Evolutionary conservation across 2,888 invertebrate species (phyloP), one percentile per base, ranked within the genome.

Genomic region (Ormyrus rosae): DNA sequence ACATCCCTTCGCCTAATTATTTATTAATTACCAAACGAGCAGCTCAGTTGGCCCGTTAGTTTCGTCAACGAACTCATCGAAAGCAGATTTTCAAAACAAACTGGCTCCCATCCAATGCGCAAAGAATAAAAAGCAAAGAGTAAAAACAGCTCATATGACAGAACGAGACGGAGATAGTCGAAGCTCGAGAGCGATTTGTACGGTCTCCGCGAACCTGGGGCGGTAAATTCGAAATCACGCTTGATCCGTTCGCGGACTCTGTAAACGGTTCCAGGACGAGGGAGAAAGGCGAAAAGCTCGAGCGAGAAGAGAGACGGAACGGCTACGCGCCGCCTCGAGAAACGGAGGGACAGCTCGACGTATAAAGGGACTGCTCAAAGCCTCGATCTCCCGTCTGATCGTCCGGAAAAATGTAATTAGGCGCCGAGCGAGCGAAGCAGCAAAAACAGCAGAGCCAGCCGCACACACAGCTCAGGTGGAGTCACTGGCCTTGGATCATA

Each of bases 401-500:
- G 69, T 61, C 76, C 68, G 69, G 69, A 76, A 76, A 76, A 76
- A 76, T 76, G 76, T 76, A 76, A 76, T 76, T 76, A 69, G 63
- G 69, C 69, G n/a, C 7, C 58, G 11, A 6, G 19, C 64, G 50
- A 55, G n/a, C n/a, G 19, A 48, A 60, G 10, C 34, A 19, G 60
- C 45, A 58, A 13, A 9, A n/a, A 51, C 53, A 50, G 64, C 11
- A 67, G 5, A 51, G 7, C n/a, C 11, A 67, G 13, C 13, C 51
- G 48, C 48, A 48, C n/a, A 48, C n/a, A 48, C 6, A 64, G 19
- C 46, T 11, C n/a, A 64, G 11, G 65, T 5, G 65, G 55, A 48
- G 7, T 50, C 13, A 63, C 19, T 19, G 19, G 19, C 19, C 19
- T 19, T 19, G 63, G 58, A 34, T 48, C 9, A 56, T 13, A 13